These are phyloP conservation scores for Brachionus asplanchnoidis DNA, from an alignment of 1,140 invertebrate genomes.

Conservation along the genomic window DNA sequence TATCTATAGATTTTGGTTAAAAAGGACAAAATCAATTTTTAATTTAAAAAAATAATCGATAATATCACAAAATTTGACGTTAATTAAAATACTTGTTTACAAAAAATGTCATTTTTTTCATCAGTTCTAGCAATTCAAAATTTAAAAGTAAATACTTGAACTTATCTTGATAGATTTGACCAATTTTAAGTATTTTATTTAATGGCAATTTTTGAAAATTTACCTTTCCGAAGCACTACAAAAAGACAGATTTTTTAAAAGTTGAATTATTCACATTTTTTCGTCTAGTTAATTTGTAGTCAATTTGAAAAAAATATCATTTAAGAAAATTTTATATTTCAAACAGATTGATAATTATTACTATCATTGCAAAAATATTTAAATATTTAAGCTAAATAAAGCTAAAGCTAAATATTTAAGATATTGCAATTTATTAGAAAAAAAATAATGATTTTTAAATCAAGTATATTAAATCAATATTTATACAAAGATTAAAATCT, in stretches of 20 bases:
- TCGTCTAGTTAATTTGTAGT: too few species aligned
- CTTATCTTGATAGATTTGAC: neutral
- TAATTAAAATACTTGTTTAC: neutral
- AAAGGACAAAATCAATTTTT: neutral
- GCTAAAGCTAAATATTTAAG: neutral
- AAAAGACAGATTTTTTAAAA: neutral
- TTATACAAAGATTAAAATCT: neutral
- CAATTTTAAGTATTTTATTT: neutral
- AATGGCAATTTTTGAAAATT: too few species aligned
- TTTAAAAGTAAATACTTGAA: neutral
- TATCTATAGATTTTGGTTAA: neutral
- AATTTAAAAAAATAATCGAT: neutral
- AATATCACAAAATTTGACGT: neutral
- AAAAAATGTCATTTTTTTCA: neutral
- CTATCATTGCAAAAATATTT: too few species aligned
- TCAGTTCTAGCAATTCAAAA: neutral
- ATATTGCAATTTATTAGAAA: neutral
- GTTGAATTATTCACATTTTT: too few species aligned
- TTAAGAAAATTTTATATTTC: too few species aligned
- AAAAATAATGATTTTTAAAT: neutral
- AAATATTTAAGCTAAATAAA: too few species aligned
- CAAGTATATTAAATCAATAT: neutral
- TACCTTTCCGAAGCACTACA: neutral
- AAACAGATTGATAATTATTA: too few species aligned
- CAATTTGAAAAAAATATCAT: too few species aligned